phyloP scores from a whole-genome alignment of 1,140 invertebrate genomes.

The Trichomalopsis sarcophagae region DNA sequence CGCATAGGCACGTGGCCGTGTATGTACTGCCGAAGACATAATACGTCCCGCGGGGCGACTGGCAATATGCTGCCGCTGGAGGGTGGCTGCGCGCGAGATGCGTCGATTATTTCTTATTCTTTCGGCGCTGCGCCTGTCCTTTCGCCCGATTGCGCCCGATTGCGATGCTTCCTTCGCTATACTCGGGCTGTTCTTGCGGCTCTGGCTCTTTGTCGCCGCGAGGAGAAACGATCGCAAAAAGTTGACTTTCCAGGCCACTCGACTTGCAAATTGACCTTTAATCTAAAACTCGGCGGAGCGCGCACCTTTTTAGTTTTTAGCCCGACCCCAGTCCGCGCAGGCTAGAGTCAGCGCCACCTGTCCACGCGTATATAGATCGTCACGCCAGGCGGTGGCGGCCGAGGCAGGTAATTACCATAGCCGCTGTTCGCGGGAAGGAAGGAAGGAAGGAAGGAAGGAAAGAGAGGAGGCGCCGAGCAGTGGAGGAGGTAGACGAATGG shows the following conservation, averaged over 20 bases:
- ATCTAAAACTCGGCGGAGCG: neutral
- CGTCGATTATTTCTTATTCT: constrained; percentile 49
- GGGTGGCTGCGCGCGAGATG: neutral
- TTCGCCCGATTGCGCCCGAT: constrained; percentile 33
- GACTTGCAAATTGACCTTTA: constrained; percentile 47
- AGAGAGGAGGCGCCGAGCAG: constrained; percentile 43
- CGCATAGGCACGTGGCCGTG: constrained; percentile 73
- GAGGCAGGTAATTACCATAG: constrained; percentile 45
- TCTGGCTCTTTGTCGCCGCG: no score
- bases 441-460: constrained; percentile 53
- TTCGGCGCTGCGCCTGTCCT: neutral
- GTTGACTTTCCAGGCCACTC: neutral
- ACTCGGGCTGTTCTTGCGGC: no score
- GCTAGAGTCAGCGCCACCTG: neutral
- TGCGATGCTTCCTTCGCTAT: neutral
- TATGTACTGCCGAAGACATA: constrained; percentile 57
- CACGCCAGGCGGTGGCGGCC: neutral
- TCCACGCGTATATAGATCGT: neutral
- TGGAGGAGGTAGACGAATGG: constrained; percentile 45
- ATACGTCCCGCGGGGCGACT: constrained; percentile 46
- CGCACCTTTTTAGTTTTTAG: neutral
- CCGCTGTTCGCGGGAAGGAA: constrained; percentile 1
- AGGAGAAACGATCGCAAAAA: no score
- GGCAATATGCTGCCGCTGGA: constrained; percentile 22
- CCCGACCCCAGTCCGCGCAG: constrained; percentile 6